Base-by-base conservation (phyloP, 2,113 vertebrate species). In the Cygnus atratus region DNA sequence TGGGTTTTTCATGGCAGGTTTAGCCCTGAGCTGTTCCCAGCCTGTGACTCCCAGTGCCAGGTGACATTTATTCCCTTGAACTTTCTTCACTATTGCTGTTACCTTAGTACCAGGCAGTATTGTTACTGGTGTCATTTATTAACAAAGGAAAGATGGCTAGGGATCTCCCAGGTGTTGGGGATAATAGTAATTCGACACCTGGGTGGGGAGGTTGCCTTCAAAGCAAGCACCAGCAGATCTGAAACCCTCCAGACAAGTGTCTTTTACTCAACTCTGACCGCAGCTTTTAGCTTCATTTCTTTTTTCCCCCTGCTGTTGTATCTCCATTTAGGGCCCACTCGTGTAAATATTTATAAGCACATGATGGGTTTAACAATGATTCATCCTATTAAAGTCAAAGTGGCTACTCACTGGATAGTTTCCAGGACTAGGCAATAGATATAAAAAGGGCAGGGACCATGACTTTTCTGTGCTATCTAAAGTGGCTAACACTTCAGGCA, bases 391-490 rank as follows among this genome's bases (percentile, higher is more conserved):
- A 91, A 95, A 97, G 94, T 84, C 89, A 68, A 96, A 97, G 95
- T 95, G 91, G 91, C 89, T 84, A 88, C 93, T 97, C 84, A 89
- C 41, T 81, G 71, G 95, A 97, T 95, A 61, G 70, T 96, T 96
- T 97, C 96, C 96, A 97, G 96, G 92, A 91, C 87, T 61, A 97
- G 89, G 91, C 94, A 96, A 87, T 73, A 79, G 96, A 96, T 95
- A 93, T 91, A 92, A 91, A 97, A 97, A 96, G 95, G 96, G 95
- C 95, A 95, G 85, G 54, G 94, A 93, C 94, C 76, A 24, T 39
- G 84, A 71, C 95, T 95, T 88, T 44, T 66, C 84, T 9, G 52
- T 66, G 54, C 89, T 97, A 96, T 97, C 94, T 97, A 87, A 93
- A 96, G 96, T 97, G 95, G 87, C 84, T 91, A 90, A 87, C 92